Conservation (phyloP, 2,888 invertebrate species). For the Drosophila robusta region DNA sequence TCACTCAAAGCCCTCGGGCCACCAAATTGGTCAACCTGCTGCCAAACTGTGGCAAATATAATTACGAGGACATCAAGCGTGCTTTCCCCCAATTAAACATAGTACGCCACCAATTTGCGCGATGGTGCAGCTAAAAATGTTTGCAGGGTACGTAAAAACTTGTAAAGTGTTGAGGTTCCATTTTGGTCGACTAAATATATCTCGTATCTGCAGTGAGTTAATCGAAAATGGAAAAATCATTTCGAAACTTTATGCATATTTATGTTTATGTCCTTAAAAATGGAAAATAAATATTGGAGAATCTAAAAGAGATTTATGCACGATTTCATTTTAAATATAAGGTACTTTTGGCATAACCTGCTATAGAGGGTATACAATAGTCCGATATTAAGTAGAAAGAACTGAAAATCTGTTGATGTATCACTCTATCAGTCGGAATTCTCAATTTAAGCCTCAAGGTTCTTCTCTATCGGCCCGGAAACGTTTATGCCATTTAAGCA, state of each 20-base stretch:
- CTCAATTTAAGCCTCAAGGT: constrained; percentile 16
- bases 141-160: not conserved
- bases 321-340: too few relatives aligned
- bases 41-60: constrained; percentile 32
- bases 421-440: constrained; percentile 26
- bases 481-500: constrained; percentile 72
- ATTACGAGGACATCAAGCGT: constrained; percentile 41
- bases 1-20: not conserved
- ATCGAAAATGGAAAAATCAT: not conserved
- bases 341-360: not conserved
- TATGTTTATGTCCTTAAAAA: too few relatives aligned
- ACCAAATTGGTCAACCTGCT: constrained; percentile 16
- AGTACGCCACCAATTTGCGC: not conserved
- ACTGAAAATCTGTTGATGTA: constrained; percentile 67
- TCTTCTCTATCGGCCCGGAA: constrained; percentile 22
- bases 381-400: constrained; percentile 40
- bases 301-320: too few relatives aligned
- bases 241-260: not conserved
- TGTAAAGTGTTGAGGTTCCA: not conserved
- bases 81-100: constrained; percentile 48
- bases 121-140: not conserved
- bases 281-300: too few relatives aligned
- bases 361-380: constrained; percentile 12
- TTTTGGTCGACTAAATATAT: constrained; percentile 4
- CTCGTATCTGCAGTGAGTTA: not conserved